Evolutionary conservation across 2,113 vertebrate genomes (phyloP), one percentile per base, ranked within the genome.

Genomic region (Regulus satrapa): DNA sequence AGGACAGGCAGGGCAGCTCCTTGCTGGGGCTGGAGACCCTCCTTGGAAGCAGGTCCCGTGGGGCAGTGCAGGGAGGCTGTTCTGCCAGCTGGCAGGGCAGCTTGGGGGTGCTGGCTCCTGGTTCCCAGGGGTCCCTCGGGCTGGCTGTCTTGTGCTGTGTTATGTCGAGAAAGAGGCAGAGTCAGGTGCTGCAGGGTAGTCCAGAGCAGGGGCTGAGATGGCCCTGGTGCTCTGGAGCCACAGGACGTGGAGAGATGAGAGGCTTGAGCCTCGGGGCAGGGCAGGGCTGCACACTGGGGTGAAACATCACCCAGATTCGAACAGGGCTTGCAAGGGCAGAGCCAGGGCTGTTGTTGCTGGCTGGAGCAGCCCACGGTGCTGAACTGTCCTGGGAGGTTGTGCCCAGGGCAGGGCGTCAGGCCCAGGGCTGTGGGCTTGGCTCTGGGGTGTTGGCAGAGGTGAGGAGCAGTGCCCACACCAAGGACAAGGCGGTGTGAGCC

Each of bases 141-240:
- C 51, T 73, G 83, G 12, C 54, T 86, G 59, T 54, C 45, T 82
- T 8, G 14, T 55, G 85, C 63, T 69, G 62, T 26, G 95, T 83
- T 77, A 97, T 2, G 96, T 97, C 6, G 95, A 94, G 88, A 69
- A 81, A 51, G 74, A 64, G 80, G 75, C 72, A 80, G 96, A 92
- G 96, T 54, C 79, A 96, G 67, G 95, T 96, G 96, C 91, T 92
- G 43, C 29, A 32, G 75, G 74, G 71, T 73, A 14, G 20, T 32
- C 34, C 61, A 38, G 92, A 74, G 69, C 0, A 0, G n/a, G 61
- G 64, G 52, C 69, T 56, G 77, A 23, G 40, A 3, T 67, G 52
- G 52, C n/a, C 40, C 63, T 15, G 16, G 18, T 64, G 79, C 84
- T 84, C 83, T 86, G 73, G 72, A 34, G 71, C 34, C 34, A 23